These are phyloP conservation scores for Paramisgurnus dabryanus DNA, from an alignment of 2,113 vertebrate genomes.

Conservation along the genomic window DNA sequence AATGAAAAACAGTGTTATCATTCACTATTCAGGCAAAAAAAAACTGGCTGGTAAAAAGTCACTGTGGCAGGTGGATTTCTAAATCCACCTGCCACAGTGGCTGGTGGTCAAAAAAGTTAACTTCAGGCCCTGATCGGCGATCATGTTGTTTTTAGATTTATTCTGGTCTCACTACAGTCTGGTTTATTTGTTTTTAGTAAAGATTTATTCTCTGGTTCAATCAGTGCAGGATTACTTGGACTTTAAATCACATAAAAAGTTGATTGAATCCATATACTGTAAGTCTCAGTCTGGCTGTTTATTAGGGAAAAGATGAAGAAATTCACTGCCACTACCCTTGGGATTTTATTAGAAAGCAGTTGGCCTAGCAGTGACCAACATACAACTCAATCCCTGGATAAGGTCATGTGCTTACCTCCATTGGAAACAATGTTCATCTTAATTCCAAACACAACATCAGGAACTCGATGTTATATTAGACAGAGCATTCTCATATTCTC, in stretches of 20 bases:
- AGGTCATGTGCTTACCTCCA: constrained; percentile 58
- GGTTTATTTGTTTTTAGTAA: not conserved
- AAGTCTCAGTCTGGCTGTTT: constrained; percentile 9
- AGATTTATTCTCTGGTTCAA: not conserved
- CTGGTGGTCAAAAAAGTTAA: no score
- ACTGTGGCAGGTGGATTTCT: no score
- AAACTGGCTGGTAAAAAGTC: no score
- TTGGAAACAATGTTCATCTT: constrained; percentile 69
- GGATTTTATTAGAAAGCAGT: constrained; percentile 42
- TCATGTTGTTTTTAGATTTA: not conserved
- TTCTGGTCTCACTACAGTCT: not conserved
- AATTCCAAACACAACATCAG: constrained; percentile 58
- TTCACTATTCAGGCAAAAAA: no score
- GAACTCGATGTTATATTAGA: constrained; percentile 57
- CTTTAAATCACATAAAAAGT: constrained; percentile 9
- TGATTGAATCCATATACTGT: constrained; percentile 27
- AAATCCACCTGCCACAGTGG: no score
- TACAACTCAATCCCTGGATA: constrained; percentile 49
- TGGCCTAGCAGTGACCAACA: constrained; percentile 55
- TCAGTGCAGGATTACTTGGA: not conserved
- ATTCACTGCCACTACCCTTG: constrained; percentile 32
- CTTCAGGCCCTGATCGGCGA: no score
- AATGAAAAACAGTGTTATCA: no score
- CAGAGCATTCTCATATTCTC: constrained; percentile 42
- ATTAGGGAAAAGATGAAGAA: constrained; percentile 19